Conservation (phyloP, 2,888 invertebrate species). For the Noctua janthe region DNA sequence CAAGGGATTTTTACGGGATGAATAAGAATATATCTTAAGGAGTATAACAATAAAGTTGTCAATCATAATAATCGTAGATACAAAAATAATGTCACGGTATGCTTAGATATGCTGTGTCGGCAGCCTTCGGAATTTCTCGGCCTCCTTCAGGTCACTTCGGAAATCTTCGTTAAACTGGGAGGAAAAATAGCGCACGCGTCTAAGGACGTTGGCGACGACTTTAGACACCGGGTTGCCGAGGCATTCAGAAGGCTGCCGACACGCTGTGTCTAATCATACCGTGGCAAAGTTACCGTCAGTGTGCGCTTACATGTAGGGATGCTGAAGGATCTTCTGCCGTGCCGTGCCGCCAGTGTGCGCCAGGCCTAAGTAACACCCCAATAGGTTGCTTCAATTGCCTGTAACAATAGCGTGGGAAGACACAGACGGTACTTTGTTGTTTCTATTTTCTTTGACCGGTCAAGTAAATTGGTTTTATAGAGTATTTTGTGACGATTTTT, state of each 20-base stretch:
- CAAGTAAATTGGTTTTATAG: neutral
- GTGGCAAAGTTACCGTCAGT: neutral
- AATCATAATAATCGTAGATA: neutral
- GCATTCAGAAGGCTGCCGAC: neutral
- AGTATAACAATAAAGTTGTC: no score
- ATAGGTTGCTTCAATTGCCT: constrained; percentile 43
- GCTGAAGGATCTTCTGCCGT: neutral
- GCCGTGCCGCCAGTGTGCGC: neutral
- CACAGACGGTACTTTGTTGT: constrained; percentile 4
- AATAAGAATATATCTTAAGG: neutral
- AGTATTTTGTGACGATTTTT: neutral
- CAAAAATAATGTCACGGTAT: neutral
- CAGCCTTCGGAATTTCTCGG: neutral
- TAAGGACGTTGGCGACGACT: neutral
- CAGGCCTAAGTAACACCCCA: constrained; percentile 13
- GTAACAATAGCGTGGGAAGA: constrained; percentile 46
- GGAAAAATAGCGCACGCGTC: neutral
- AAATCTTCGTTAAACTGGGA: neutral
- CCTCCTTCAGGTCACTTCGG: neutral
- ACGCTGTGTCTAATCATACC: neutral
- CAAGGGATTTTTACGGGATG: neutral
- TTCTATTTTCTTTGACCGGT: constrained; percentile 24
- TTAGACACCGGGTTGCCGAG: neutral
- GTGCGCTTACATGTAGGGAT: neutral
- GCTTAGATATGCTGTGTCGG: neutral